Conservation (phyloP, 2,888 invertebrate species). For the Drosophila anomalipes region DNA sequence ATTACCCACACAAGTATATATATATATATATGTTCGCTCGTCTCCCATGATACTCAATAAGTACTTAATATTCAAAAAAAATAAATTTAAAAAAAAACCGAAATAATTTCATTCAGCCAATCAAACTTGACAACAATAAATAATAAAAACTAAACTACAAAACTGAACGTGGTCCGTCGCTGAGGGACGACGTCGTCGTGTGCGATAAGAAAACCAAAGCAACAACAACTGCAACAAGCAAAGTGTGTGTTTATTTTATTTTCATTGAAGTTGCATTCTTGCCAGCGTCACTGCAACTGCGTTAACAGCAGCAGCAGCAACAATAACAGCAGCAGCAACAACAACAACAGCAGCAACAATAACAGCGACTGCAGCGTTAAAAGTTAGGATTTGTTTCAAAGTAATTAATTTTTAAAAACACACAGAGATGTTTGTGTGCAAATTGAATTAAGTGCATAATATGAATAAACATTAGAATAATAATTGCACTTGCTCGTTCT, state of each 20-base stretch:
- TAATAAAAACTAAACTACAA: conserved; percentile 32
- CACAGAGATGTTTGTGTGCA: background rate
- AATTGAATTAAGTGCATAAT: conserved; percentile 32
- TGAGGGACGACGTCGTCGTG: conserved; percentile 46
- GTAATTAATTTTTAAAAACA: conserved; percentile 40
- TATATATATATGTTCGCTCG: conserved; percentile 9
- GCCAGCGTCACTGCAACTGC: conserved; percentile 46
- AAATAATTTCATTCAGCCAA: conserved; percentile 31
- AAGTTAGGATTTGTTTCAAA: conserved; percentile 36
- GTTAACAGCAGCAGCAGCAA: conserved; percentile 6
- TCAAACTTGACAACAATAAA: conserved; percentile 23
- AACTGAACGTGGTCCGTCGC: conserved; percentile 48
- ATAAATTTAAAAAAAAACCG: conserved; percentile 3
- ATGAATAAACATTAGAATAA: conserved; percentile 31
- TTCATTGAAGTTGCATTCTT: conserved; percentile 51
- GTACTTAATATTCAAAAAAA: conserved; percentile 11
- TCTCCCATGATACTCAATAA: conserved; percentile 24
- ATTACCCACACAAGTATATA: conserved; percentile 1
- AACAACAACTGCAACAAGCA: conserved; percentile 33
- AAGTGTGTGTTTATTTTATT: conserved; percentile 42
- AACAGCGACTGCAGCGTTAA: conserved; percentile 7
- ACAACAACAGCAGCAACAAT: background rate
- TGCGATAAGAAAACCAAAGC: conserved; percentile 66
- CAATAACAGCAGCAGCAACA: background rate
- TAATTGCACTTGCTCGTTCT: conserved; percentile 50